These are phyloP conservation scores for Actenoides hombroni DNA, from an alignment of 2,113 vertebrate genomes.

Conservation along the genomic window DNA sequence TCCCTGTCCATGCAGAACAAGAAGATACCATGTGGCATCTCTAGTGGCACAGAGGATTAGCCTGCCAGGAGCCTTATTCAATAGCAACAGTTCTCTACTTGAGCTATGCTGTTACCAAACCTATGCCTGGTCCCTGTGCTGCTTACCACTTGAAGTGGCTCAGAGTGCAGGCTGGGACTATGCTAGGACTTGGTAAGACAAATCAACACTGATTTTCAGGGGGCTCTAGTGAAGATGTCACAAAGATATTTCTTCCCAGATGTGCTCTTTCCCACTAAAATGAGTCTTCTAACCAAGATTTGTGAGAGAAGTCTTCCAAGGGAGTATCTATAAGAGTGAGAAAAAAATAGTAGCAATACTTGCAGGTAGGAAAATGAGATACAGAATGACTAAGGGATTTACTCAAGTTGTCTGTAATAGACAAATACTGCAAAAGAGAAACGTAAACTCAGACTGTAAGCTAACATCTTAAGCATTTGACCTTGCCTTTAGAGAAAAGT, in stretches of 20 bases:
- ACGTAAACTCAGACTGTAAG: neutral
- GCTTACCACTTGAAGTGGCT: neutral
- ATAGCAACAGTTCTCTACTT: fast-evolving
- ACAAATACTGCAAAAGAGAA: neutral
- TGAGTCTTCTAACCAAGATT: neutral
- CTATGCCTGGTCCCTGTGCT: fast-evolving
- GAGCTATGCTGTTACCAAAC: neutral
- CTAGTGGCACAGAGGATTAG: neutral
- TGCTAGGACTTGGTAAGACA: neutral
- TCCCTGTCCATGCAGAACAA: neutral
- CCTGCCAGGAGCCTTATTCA: neutral
- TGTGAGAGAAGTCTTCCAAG: neutral
- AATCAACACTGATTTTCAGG: neutral
- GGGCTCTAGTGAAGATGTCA: neutral
- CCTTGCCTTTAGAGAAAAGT: neutral
- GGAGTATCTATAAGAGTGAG: neutral
- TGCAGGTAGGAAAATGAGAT: neutral
- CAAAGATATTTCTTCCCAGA: neutral
- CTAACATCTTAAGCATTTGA: neutral
- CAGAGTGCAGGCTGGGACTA: neutral
- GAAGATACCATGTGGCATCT: neutral
- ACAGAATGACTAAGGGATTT: neutral
- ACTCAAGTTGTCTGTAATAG: neutral
- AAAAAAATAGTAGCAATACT: neutral
- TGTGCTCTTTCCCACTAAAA: neutral